phyloP scores from a whole-genome alignment of 2,888 invertebrate genomes.

The Sphecodes monilicornis region DNA sequence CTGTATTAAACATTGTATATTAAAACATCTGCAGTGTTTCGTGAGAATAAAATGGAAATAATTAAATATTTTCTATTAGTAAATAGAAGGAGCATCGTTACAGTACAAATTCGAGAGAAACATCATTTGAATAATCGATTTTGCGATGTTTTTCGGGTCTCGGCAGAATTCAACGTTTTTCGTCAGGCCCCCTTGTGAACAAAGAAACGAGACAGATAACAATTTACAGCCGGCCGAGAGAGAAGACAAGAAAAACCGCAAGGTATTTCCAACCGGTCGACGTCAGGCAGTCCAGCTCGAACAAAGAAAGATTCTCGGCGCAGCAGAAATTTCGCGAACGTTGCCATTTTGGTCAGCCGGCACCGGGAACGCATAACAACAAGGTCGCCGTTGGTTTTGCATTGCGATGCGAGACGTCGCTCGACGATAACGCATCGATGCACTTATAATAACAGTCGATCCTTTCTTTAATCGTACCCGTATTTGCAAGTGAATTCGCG shows the following conservation, averaged over 20 bases:
- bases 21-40: not conserved
- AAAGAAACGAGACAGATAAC: not conserved
- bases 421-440: not conserved
- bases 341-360: constrained; percentile 9
- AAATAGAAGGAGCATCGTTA: not conserved
- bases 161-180: not conserved
- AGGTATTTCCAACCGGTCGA: not conserved
- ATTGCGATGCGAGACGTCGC: not conserved
- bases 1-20: not conserved
- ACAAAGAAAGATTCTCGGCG: constrained; percentile 1
- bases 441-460: constrained; percentile 22
- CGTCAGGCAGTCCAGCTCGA: not conserved
- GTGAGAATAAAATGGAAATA: not conserved
- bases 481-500: constrained; percentile 12
- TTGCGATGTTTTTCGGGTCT: not conserved
- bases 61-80: not conserved
- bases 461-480: not conserved
- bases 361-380: not conserved
- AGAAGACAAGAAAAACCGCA: not conserved
- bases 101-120: not conserved
- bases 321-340: constrained; percentile 10
- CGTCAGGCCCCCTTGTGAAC: not conserved
- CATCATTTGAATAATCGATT: not conserved
- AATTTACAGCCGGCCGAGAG: not conserved
- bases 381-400: not conserved